Evolutionary conservation across 2,797 vertebrate species (phyloP).

Genomic region (Sebastes wilsoni): DNA sequence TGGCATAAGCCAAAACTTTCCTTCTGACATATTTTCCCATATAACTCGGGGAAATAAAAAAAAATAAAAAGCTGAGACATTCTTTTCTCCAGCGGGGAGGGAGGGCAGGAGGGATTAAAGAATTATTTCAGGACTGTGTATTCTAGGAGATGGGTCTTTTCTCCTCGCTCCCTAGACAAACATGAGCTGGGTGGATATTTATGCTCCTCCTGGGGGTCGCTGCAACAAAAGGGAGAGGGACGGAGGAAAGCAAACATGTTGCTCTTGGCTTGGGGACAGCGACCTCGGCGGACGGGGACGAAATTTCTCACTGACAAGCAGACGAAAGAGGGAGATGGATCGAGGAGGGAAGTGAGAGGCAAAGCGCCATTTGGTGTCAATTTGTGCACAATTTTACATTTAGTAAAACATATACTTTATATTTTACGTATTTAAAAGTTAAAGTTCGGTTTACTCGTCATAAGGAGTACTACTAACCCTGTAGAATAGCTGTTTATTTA

Average conservation of each 20-base stretch:
- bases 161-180: constrained; percentile 80
- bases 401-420: too few relatives aligned
- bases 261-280: constrained; percentile 76
- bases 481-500: neutral
- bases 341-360: constrained; percentile 1
- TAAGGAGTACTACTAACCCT: neutral
- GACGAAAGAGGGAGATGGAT: constrained; percentile 36
- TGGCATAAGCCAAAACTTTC: constrained; percentile 72
- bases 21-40: constrained; percentile 83
- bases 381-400: neutral
- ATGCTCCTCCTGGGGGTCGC: constrained; percentile 81
- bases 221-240: constrained; percentile 82
- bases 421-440: too few relatives aligned
- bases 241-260: constrained; percentile 82
- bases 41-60: constrained; percentile 53
- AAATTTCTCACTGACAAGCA: constrained; percentile 57
- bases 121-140: constrained; percentile 83
- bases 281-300: constrained; percentile 31
- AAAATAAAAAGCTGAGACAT: constrained; percentile 64
- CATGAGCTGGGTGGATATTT: constrained; percentile 80
- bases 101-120: constrained; percentile 68
- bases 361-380: neutral
- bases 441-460: neutral
- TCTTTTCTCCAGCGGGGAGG: constrained; percentile 59
- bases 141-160: constrained; percentile 81